Conservation (phyloP, 1,140 invertebrate species). For the Arctopsyche grandis region DNA sequence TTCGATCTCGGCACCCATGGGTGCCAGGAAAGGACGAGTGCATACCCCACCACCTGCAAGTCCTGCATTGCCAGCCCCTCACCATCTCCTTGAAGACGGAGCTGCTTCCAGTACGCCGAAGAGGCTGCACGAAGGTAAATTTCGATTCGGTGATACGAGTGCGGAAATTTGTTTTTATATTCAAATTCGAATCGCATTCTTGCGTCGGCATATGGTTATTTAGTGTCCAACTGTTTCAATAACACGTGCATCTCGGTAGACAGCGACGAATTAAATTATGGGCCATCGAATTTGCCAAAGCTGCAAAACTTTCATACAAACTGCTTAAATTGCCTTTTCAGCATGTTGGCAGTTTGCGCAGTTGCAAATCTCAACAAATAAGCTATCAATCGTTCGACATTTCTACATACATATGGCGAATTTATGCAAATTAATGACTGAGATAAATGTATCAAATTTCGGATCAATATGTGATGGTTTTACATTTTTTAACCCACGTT, state of each 20-base stretch:
- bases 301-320: not conserved
- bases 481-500: no score
- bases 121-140: slow-evolving; percentile 69
- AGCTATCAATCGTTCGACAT: no score
- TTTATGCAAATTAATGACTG: no score
- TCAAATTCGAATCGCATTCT: not conserved
- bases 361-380: not conserved
- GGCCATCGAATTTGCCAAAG: not conserved
- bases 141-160: not conserved
- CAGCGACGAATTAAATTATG: not conserved
- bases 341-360: not conserved
- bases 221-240: slow-evolving; percentile 40
- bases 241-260: slow-evolving; percentile 24
- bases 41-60: slow-evolving; percentile 74
- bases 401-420: no score
- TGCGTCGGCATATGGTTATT: not conserved
- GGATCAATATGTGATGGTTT: no score
- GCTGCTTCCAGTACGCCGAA: slow-evolving; percentile 78
- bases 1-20: slow-evolving; percentile 81
- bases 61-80: slow-evolving; percentile 68
- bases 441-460: no score
- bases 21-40: slow-evolving; percentile 70
- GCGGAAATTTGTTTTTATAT: slow-evolving; percentile 12
- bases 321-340: not conserved
- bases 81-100: slow-evolving; percentile 71